Evolutionary conservation across 2,113 vertebrate genomes (phyloP), one percentile per base, ranked within the genome.

Genomic region (Isichthys henryi): DNA sequence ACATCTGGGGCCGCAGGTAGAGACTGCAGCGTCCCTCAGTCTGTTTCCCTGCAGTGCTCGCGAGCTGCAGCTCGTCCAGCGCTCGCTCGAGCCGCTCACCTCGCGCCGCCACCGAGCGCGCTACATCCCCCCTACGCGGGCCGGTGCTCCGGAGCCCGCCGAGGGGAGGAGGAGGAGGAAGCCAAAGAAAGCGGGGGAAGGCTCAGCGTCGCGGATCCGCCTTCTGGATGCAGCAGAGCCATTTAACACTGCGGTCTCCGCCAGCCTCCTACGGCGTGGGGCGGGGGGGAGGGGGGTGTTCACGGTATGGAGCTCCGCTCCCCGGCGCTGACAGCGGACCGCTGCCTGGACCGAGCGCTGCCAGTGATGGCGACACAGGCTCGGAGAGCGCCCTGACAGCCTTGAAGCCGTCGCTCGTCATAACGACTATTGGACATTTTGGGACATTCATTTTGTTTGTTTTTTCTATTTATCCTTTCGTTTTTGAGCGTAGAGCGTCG

Each of bases 221-320:
- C 95, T 95, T 93, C 95, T 89, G 94, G 93, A 95, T 95, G 94
- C 91, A 95, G 94, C 93, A 92, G 94, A 95, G 94, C 93, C 94
- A 91, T 94, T 95, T 94, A 92, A 89, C 93, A 48, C 89, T 89
- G 31, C 91, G 91, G 93, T 93, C 91, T 90, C 91, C 88, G 91
- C 91, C 93, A 95, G 93, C 93, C 93, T 93, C 89, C 23, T 92
- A 91, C 92, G 93, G 93, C 91, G 21, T 92, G 90, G 86, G 92
- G 88, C 27, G 70, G 74, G 39, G 93, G 92, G 90, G 3, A 92
- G 90, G 84, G 92, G 88, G 93, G 92, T 15, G 90, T 89, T 90
- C 85, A 49, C 91, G 82, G 56, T 90, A 87, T 94, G 89, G 91
- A 91, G 91, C 92, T 91, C 43, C 92, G 89, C 92, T 89, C 91